Conservation (phyloP, 2,113 vertebrate species). For the Petrocephalus microphthalmus region DNA sequence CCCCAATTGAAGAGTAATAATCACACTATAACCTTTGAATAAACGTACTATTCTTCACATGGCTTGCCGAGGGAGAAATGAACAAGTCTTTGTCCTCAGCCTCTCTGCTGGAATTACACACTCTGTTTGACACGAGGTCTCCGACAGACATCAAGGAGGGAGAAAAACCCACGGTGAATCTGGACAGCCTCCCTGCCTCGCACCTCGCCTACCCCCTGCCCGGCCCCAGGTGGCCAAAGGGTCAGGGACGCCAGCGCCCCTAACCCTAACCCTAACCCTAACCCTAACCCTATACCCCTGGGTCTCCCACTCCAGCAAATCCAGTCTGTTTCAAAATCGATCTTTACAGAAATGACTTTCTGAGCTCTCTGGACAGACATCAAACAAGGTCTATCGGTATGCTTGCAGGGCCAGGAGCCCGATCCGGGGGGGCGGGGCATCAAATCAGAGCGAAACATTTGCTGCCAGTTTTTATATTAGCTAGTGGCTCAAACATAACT, state of each 20-base stretch:
- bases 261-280: not conserved
- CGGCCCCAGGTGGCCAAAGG: not conserved
- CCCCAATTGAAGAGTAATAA: conserved; percentile 15
- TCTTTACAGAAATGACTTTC: conserved; percentile 34
- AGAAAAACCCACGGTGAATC: not conserved
- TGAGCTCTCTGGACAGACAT: conserved; percentile 39
- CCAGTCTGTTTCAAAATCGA: conserved; percentile 3
- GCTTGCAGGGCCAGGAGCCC: conserved; percentile 38
- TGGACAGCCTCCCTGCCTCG: not conserved
- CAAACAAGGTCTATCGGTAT: conserved; percentile 43
- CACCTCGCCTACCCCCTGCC: no score
- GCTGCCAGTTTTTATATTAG: conserved; percentile 54
- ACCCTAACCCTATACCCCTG: not conserved
- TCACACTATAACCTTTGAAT: not conserved
- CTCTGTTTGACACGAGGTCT: not conserved
- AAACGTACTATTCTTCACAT: not conserved
- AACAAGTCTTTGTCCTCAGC: not conserved
- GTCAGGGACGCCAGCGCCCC: not conserved
- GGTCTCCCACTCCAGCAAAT: not conserved
- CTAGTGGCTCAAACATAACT: conserved; percentile 37
- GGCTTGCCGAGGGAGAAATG: not conserved
- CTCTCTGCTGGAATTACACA: not conserved
- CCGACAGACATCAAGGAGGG: not conserved
- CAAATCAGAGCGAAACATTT: not conserved
- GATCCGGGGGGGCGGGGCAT: not conserved